These are phyloP conservation scores for Eupithecia exiguata DNA, from an alignment of 2,888 invertebrate species.

Conservation along the genomic window DNA sequence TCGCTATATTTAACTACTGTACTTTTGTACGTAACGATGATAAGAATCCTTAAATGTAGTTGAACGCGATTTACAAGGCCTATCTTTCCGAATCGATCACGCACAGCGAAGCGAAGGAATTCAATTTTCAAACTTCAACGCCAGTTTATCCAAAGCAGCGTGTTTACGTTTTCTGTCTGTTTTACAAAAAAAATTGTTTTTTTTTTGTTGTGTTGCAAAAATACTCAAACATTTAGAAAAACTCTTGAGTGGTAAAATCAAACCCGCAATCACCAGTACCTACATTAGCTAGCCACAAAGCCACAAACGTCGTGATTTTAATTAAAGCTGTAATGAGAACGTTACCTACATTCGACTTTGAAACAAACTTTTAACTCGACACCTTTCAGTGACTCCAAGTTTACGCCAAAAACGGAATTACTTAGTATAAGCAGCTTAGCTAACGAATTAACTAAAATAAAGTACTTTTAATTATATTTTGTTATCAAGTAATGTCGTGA, in stretches of 20 bases:
- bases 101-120: background rate
- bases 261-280: background rate
- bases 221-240: background rate
- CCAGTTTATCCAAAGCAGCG: background rate
- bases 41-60: too few species aligned
- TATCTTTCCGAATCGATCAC: background rate
- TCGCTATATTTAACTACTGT: too few species aligned
- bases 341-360: constrained; percentile 18
- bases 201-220: too few species aligned
- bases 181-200: background rate
- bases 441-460: constrained; percentile 23
- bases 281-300: background rate
- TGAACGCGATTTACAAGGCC: background rate
- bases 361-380: constrained; percentile 23
- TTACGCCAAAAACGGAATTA: constrained; percentile 26
- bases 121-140: background rate
- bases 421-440: constrained; percentile 17
- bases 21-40: too few species aligned
- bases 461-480: constrained; percentile 22
- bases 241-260: background rate
- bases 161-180: background rate
- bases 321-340: constrained; percentile 17
- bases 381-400: constrained; percentile 19
- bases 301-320: background rate
- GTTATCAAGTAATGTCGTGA: constrained; percentile 12